phyloP scores from a whole-genome alignment of 1,140 invertebrate genomes.

The Zaprionus ghesquierei region DNA sequence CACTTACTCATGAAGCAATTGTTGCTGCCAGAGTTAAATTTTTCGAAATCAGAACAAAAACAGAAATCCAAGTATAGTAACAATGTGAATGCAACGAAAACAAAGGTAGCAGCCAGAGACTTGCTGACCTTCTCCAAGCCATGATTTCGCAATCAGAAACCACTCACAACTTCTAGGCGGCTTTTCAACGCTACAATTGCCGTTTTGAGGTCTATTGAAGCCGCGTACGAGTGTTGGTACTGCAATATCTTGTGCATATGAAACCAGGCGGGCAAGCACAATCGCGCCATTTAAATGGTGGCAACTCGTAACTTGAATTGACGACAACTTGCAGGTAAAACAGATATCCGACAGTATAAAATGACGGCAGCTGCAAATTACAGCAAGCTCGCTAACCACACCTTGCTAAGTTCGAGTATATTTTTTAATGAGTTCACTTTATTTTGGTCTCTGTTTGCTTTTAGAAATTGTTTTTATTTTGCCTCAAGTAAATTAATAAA shows the following conservation, averaged over 20 bases:
- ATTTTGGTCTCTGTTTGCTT: background rate
- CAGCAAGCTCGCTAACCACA: conserved; percentile 21
- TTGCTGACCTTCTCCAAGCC: conserved; percentile 63
- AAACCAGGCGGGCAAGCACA: conserved; percentile 23
- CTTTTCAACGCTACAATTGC: conserved; percentile 30
- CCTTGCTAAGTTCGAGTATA: background rate
- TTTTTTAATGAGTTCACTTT: background rate
- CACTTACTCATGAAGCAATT: conserved; percentile 27
- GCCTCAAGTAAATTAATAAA: background rate
- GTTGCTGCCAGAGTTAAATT: conserved; percentile 15
- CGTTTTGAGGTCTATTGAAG: conserved; percentile 3
- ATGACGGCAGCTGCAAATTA: conserved; percentile 23
- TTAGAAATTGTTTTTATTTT: background rate
- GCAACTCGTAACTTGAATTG: conserved; percentile 38
- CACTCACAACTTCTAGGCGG: conserved; percentile 33
- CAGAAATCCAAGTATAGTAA: conserved; percentile 26
- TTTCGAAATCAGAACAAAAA: conserved; percentile 43
- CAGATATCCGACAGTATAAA: conserved; percentile 11
- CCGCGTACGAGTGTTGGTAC: conserved; percentile 5
- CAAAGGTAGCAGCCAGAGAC: conserved; percentile 41
- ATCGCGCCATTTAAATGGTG: conserved; percentile 36
- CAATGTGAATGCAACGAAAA: conserved; percentile 44
- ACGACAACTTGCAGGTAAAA: conserved; percentile 24
- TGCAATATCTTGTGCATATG: conserved; percentile 35
- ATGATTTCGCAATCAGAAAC: conserved; percentile 60